These are phyloP conservation scores for Pteronura brasiliensis DNA, from an alignment of 2,113 vertebrate species.

Conservation along the genomic window DNA sequence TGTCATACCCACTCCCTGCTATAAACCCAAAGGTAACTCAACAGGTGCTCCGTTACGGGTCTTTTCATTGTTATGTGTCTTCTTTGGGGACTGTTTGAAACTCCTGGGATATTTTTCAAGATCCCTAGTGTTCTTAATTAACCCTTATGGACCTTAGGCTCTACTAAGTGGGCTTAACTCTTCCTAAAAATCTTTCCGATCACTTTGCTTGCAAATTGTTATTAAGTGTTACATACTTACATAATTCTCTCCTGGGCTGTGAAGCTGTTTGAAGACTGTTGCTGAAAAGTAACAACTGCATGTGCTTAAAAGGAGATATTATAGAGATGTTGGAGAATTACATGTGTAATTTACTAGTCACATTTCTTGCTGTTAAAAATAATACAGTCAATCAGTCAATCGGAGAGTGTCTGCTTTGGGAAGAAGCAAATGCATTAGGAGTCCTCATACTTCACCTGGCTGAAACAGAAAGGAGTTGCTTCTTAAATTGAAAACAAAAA, in stretches of 20 bases:
- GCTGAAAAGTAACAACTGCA: not conserved
- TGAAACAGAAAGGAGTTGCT: not conserved
- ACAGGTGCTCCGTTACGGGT: not conserved
- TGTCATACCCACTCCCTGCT: conserved; percentile 93
- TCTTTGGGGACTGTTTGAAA: not conserved
- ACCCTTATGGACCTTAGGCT: not conserved
- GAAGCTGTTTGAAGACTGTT: conserved; percentile 11
- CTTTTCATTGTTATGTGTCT: not conserved
- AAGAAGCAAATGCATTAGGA: not conserved
- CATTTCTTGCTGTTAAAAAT: conserved; percentile 17
- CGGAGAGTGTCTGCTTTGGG: not conserved
- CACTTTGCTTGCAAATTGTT: not conserved
- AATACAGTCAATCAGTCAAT: not conserved
- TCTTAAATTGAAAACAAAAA: not conserved
- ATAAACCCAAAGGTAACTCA: conserved; percentile 91
- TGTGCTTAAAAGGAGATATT: not conserved
- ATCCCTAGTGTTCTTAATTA: not conserved
- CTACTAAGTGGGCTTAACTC: not conserved
- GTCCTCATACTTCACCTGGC: not conserved
- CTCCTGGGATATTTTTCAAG: not conserved
- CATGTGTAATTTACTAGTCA: not conserved
- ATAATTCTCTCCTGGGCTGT: not conserved
- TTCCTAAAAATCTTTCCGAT: not conserved
- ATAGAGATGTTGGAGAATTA: not conserved
- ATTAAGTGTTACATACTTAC: not conserved